Base-by-base conservation (phyloP, 2,113 vertebrate genomes). In the Probosciger aterrimus region DNA sequence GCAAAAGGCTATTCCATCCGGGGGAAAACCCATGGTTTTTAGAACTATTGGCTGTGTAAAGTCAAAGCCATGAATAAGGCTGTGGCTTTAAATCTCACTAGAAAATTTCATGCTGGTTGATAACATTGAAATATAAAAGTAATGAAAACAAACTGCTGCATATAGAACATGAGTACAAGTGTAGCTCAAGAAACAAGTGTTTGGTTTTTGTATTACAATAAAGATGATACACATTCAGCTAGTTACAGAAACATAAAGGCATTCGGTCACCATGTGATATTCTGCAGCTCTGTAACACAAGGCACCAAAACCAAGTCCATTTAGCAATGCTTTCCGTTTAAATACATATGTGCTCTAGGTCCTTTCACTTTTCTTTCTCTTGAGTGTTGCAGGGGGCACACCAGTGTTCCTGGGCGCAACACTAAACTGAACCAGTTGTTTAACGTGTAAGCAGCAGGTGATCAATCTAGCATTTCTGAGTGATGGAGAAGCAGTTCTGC, bases 311-410 rank as follows among this genome's bases (percentile, higher is more conserved):
- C 2, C 1, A 53, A 10, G 47, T 63, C 60, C 25, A 7, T 70
- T 41, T 12, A 68, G 18, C 39, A 39, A 7, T 22, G 27, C 7
- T 22, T 85, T 46, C 9, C 9, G 37, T 68, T 75, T 27, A 60
- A 68, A 49, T 39, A 59, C 0, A 0, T 3, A 18, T 5, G 0
- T 16, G 35, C 20, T 77, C 23, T 28, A 76, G 47, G 57, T 64
- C 23, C 67, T 73, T 59, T 5, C 19, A 1, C 8, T 53, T 68
- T 43, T 30, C 10, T 37, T 70, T 41, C 46, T 68, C 8, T 7
- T 0, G 1, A 35, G 60, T 71, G 67, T 63, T 63, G 20, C 44
- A 59, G 44, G 31, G n/a, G 46, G 2, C 7, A 20, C 22, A n/a
- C n/a, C 4, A 16, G 24, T 18, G 5, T 11, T 24, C 37, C 25